These are phyloP conservation scores for Apoda limacodes DNA, from an alignment of 2,888 invertebrate genomes.

Conservation along the genomic window DNA sequence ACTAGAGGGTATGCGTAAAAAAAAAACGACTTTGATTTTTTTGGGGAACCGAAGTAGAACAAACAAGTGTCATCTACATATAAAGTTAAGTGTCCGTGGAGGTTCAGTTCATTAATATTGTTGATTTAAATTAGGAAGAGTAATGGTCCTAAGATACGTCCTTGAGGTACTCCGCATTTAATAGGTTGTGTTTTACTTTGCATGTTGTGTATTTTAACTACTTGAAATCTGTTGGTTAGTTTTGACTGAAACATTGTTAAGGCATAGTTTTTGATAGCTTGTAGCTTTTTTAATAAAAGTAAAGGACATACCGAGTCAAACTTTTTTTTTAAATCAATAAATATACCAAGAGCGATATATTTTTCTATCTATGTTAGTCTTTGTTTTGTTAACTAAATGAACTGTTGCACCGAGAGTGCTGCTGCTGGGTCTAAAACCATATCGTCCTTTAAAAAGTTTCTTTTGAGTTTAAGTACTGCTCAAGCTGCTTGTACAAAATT, in stretches of 20 bases:
- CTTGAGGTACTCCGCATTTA: slow-evolving; percentile 11
- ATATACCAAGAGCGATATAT: background rate
- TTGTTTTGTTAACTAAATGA: slow-evolving; percentile 2
- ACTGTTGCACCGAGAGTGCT: background rate
- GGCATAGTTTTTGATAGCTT: slow-evolving; percentile 6
- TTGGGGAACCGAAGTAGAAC: too few species aligned
- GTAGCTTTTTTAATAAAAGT: slow-evolving; percentile 5
- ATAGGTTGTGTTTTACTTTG: slow-evolving; percentile 4
- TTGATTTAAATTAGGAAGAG: slow-evolving; percentile 5
- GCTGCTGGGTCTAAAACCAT: too few species aligned
- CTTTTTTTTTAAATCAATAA: background rate
- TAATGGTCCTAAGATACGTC: slow-evolving; percentile 12
- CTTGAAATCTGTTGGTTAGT: slow-evolving; percentile 8
- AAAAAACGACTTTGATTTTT: too few species aligned
- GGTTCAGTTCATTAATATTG: too few species aligned
- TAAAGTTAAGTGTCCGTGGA: too few species aligned
- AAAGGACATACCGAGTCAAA: background rate
- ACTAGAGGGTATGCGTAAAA: too few species aligned
- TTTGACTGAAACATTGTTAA: slow-evolving; percentile 9
- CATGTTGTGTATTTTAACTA: slow-evolving; percentile 7
- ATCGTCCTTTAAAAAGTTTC: background rate
- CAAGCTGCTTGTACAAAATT: slow-evolving; percentile 3
- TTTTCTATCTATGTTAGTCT: slow-evolving; percentile 10
- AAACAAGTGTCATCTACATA: too few species aligned
- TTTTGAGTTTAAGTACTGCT: background rate